Evolutionary conservation across 2,888 invertebrate species (phyloP).

Genomic region (Lasioglossum lativentre): DNA sequence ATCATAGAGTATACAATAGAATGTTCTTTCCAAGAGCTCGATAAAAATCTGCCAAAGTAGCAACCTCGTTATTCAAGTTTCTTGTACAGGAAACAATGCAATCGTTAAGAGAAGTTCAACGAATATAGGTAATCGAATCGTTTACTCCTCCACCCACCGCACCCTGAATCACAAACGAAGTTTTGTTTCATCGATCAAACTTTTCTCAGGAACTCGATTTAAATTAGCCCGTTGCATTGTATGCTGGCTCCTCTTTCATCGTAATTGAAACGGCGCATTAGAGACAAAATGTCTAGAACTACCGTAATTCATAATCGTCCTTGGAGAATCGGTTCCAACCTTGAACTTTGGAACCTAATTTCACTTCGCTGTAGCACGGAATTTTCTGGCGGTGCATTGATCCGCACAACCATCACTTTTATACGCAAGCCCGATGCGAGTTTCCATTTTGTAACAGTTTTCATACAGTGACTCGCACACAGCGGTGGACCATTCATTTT

Average conservation of each 20-base stretch:
- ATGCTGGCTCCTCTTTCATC: constrained; percentile 17
- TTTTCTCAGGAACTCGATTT: constrained; percentile 38
- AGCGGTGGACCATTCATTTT: no score
- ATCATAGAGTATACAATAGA: background rate
- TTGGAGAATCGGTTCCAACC: constrained; percentile 45
- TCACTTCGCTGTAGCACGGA: constrained; percentile 21
- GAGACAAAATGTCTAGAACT: constrained; percentile 36
- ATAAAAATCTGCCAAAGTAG: background rate
- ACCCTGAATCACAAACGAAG: constrained; percentile 18
- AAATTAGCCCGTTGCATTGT: constrained; percentile 28
- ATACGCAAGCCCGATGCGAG: background rate
- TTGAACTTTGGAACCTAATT: constrained; percentile 53
- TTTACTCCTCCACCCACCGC: background rate
- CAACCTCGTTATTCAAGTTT: constrained; percentile 25
- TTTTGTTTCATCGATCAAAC: constrained; percentile 64
- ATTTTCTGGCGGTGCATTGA: constrained; percentile 9
- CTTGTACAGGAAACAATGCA: background rate
- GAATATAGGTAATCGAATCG: constrained; percentile 14
- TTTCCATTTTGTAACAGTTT: background rate
- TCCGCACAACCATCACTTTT: constrained; percentile 13
- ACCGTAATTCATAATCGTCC: constrained; percentile 47
- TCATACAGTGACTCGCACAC: no score
- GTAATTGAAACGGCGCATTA: constrained; percentile 49
- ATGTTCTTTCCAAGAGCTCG: background rate
- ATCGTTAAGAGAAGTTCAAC: background rate